Percentiles rank a stretch among this genome's conserved stretches.
These are phyloP conservation scores for Frieseomelitta varia DNA, from an alignment of 1,140 invertebrate genomes.

Conservation along the genomic window DNA sequence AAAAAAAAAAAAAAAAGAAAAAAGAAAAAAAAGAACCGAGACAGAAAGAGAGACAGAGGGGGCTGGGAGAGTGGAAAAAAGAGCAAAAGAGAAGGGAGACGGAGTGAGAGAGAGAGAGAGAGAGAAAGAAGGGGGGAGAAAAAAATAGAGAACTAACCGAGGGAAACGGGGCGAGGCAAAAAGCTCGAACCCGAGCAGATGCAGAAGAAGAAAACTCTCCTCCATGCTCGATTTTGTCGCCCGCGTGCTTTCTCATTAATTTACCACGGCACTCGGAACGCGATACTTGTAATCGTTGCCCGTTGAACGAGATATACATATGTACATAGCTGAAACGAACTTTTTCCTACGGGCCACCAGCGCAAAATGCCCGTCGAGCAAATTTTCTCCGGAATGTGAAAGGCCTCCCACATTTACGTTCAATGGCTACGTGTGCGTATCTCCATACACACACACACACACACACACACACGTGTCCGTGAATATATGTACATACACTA, in stretches of 20 bases:
- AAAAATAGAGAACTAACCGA: not conserved
- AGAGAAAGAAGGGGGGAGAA: too few relatives aligned
- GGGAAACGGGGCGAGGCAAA: not conserved
- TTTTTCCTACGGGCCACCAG: not conserved
- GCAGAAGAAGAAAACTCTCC: not conserved
- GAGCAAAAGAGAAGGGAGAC: not conserved
- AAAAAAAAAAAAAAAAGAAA: too few relatives aligned
- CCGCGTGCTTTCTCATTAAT: constrained; percentile 29
- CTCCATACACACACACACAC: not conserved
- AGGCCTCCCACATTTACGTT: constrained; percentile 44
- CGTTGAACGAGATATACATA: constrained; percentile 5
- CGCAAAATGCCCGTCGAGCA: constrained; percentile 11
- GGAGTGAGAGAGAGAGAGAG: too few relatives aligned
- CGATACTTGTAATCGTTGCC: constrained; percentile 9
- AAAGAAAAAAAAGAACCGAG: not conserved
- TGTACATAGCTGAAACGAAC: constrained; percentile 15
- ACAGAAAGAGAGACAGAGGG: too few relatives aligned
- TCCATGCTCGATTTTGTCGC: constrained; percentile 7
- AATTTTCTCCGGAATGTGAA: constrained; percentile 58
- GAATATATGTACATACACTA: too few relatives aligned
- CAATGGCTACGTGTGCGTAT: not conserved
- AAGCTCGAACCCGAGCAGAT: not conserved
- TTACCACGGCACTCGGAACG: constrained; percentile 1
- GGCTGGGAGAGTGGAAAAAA: not conserved
- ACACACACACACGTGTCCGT: too few relatives aligned